These are phyloP conservation scores for Subacronicta megacephala DNA, from an alignment of 2,888 invertebrate species.

Conservation along the genomic window DNA sequence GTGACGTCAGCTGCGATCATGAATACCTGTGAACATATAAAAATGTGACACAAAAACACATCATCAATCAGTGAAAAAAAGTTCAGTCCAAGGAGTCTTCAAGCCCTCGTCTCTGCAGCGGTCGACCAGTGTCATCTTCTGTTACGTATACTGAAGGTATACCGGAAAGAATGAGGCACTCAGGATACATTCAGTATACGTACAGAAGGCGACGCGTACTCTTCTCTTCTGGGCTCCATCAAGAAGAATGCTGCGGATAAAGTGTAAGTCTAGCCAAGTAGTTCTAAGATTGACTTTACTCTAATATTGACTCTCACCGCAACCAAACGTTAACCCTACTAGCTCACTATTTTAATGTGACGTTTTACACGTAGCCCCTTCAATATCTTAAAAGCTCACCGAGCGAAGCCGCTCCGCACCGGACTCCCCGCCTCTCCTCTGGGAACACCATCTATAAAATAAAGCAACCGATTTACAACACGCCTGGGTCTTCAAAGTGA, in stretches of 20 bases:
- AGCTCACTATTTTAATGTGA: conserved; percentile 69
- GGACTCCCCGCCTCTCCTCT: conserved; percentile 69
- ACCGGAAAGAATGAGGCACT: conserved; percentile 98
- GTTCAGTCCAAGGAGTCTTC: conserved; percentile 55
- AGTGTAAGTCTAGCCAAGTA: conserved; percentile 33
- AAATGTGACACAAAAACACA: conserved; percentile 18
- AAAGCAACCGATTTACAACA: conserved; percentile 88
- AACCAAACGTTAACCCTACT: conserved; percentile 48
- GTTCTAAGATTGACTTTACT: conserved; percentile 24
- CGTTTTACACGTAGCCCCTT: conserved; percentile 72
- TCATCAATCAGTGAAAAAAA: conserved; percentile 19
- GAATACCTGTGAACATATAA: conserved; percentile 35
- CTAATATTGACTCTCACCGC: conserved; percentile 30
- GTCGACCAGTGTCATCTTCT: conserved; percentile 96
- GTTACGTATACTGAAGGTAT: conserved; percentile 99
- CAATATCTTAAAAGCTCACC: conserved; percentile 84
- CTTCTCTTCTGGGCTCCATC: conserved; percentile 76
- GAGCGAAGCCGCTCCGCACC: conserved; percentile 69
- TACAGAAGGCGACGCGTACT: conserved; percentile 96
- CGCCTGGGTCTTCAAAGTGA: conserved; percentile 80
- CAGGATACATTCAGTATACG: conserved; percentile 99
- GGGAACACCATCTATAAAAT: conserved; percentile 87
- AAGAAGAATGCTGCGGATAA: conserved; percentile 62
- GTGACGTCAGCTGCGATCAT: not conserved
- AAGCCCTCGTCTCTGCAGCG: conserved; percentile 47